These are phyloP conservation scores for Lagopus muta DNA, from an alignment of 2,113 vertebrate genomes.

Conservation along the genomic window DNA sequence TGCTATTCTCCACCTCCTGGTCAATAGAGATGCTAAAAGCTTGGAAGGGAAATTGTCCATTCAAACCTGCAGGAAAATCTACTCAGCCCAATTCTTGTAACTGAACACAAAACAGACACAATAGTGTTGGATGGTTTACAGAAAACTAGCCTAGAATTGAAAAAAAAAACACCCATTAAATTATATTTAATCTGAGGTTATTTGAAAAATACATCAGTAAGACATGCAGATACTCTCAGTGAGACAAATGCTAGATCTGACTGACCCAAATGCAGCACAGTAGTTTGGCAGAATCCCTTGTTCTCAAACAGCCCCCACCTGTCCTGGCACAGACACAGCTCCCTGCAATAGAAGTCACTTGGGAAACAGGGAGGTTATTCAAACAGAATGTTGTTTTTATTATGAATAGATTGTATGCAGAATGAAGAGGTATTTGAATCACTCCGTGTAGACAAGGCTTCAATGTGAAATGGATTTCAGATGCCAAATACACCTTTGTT, in stretches of 20 bases:
- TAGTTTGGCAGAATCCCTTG: not conserved
- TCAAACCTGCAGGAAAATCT: not conserved
- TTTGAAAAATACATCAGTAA: not conserved
- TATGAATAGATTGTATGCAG: not conserved
- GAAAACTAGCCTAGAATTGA: not conserved
- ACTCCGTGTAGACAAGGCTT: not conserved
- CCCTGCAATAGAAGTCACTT: not conserved
- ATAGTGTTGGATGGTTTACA: not conserved
- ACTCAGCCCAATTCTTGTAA: not conserved
- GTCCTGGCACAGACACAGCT: not conserved
- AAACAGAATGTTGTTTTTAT: slow-evolving; percentile 19
- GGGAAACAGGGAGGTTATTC: not conserved
- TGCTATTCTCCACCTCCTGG: not conserved
- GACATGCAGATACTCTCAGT: not conserved
- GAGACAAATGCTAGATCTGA: not conserved
- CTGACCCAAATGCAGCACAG: not conserved
- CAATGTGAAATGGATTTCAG: slow-evolving; percentile 52
- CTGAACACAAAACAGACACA: not conserved
- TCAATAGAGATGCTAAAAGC: not conserved
- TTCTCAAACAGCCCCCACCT: not conserved
- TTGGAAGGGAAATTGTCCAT: not conserved
- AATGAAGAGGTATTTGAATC: slow-evolving; percentile 27
- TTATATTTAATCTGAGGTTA: not conserved
- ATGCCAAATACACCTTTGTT: slow-evolving; percentile 31
- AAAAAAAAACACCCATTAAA: not conserved